Base-by-base conservation (phyloP, 2,113 vertebrate species). In the Cathartes aura region DNA sequence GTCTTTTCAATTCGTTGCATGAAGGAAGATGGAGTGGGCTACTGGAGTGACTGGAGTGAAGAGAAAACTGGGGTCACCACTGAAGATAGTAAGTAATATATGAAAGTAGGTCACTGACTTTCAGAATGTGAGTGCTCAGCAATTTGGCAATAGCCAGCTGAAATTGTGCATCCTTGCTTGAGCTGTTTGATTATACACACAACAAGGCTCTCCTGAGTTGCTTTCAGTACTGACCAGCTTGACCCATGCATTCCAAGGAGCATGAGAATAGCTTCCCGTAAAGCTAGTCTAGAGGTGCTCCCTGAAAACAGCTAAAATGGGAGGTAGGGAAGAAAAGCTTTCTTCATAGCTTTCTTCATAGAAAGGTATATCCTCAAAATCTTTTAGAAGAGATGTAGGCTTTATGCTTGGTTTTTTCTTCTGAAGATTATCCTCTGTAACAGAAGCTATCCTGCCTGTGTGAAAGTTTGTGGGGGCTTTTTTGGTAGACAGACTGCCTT, bases 31-130 rank as follows among this genome's bases (percentile, higher is more conserved):
- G 73, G 76, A 17, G 9, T 30, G 4, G 98, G 98, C n/a, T 98
- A 98, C 96, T 99, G 99, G 99, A 99, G 99, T 87, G 89, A 99
- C 30, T 99, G 99, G 99, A 99, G 98, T 95, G 45, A 74, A 66
- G 98, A 98, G 36, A 94, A 96, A 45, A 98, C 93, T 4, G 87
- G 91, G 8, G 87, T 95, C 64, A 99, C 99, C 6, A 97, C 97
- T 66, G 99, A 99, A 98, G 98, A 88, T n/a, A 43, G 99, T 99
- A 98, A 98, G 99, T 99, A 93, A 43, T 74, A 12, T 2, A 24
- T 64, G 22, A 62, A 67, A 55, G 9, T 38, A 48, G 18, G 7
- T 84, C 20, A 17, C 32, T 43, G 56, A 23, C 47, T 64, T 74
- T 11, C 9, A 23, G 30, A 59, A 23, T 42, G 3, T 56, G 45